Evolutionary conservation across 2,113 vertebrate genomes (phyloP), one percentile per base, ranked within the genome.

Genomic region (Syngnathoides biaculeatus): DNA sequence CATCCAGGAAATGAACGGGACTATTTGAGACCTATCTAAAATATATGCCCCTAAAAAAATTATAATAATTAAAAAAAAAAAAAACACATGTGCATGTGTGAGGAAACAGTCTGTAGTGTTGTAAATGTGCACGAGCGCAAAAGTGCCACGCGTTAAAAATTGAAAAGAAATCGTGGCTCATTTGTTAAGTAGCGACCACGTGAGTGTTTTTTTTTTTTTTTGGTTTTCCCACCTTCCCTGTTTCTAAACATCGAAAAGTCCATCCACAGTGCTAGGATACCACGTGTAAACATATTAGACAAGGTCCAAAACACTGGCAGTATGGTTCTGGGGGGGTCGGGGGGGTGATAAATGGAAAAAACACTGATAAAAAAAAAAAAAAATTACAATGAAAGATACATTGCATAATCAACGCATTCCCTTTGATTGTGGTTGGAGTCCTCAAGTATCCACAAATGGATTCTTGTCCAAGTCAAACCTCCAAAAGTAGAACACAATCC

Each of bases 21-120:
- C 52, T 35, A 56, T 69, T 67, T 19, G 3, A 74, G 67, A 81
- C 35, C 53, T 30, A 55, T 45, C 73, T 77, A 62, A 47, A 72
- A 68, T 61, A 50, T 38, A 65, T 11, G 56, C 52, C 39, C 39
- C 39, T 6, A 38, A 59, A 69, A 74, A 65, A 48, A 58, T 59
- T 69, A n/a, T n/a, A n/a, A n/a, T n/a, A n/a, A n/a, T n/a, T n/a
- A 67, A 45, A 35, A 39, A 45, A 66, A 42, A 48, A 38, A 73
- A 68, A 50, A 72, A 50, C 30, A 35, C 30, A 35, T 35, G 30
- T 35, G 30, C 30, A 35, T 35, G 30, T 43, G 22, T 43, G 60
- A 42, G 57, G 60, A 64, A 86, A 78, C 73, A 35, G 68, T 26
- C 69, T 81, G 81, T 89, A 89, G 88, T 90, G 89, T 90, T 64